phyloP scores from a whole-genome alignment of 2,888 invertebrate genomes.

The Rhagonycha fulva region DNA sequence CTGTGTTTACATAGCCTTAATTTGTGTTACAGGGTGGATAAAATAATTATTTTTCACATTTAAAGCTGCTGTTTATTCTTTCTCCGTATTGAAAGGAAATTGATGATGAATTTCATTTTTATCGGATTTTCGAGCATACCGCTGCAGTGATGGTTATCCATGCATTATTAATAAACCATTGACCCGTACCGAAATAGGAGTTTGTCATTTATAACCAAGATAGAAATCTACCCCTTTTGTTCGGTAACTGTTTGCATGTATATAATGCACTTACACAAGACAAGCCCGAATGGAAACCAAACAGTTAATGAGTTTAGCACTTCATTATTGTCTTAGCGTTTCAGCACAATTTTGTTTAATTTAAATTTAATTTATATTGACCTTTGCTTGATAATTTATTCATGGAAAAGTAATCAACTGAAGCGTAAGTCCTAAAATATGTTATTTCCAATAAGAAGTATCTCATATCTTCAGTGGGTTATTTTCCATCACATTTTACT shows the following conservation, averaged over 20 bases:
- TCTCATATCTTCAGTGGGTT: background rate
- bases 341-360: background rate
- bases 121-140: conserved; percentile 6
- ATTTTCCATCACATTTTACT: background rate
- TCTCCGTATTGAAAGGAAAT: background rate
- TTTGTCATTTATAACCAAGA: conserved; percentile 15
- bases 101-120: background rate
- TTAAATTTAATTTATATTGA: conserved; percentile 11
- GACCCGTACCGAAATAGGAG: conserved; percentile 21
- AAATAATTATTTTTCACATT: background rate
- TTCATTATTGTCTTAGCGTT: conserved; percentile 8
- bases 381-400: background rate
- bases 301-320: conserved; percentile 5
- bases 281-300: background rate
- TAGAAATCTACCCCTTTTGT: conserved; percentile 16
- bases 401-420: background rate
- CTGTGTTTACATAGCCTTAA: background rate
- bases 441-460: background rate
- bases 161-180: conserved; percentile 26
- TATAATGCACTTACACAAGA: conserved; percentile 4
- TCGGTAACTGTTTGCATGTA: conserved; percentile 2
- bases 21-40: background rate
- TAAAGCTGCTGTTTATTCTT: background rate
- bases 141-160: conserved; percentile 15
- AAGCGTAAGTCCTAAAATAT: background rate